Conservation (phyloP, 2,888 invertebrate species). For the Drosophila cognata region DNA sequence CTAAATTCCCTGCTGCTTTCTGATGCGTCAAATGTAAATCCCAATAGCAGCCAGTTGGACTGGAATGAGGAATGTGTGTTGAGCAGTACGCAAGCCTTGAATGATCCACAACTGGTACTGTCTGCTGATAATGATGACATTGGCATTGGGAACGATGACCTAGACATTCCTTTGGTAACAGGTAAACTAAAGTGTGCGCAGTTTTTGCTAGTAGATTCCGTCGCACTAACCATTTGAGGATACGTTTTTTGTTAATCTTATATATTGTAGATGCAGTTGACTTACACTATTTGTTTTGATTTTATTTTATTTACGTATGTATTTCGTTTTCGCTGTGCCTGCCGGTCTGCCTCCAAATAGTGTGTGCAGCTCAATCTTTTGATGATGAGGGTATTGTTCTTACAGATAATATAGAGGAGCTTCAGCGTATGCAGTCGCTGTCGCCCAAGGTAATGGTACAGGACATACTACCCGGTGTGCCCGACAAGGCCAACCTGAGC, state of each 20-base stretch:
- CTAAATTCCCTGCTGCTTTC: constrained; percentile 14
- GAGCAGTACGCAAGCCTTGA: constrained; percentile 45
- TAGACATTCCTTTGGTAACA: constrained; percentile 26
- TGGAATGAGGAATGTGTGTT: background rate
- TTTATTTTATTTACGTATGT: constrained; percentile 57
- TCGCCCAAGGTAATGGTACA: constrained; percentile 73
- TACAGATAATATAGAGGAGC: constrained; percentile 80
- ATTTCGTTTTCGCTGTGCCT: constrained; percentile 50
- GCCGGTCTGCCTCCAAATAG: constrained; percentile 34
- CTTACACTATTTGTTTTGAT: constrained; percentile 52
- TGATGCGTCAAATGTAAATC: background rate
- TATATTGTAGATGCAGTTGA: constrained; percentile 45
- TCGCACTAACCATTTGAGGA: constrained; percentile 19
- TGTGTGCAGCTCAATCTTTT: constrained; percentile 63
- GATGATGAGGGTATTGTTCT: constrained; percentile 84
- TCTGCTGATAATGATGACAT: constrained; percentile 8
- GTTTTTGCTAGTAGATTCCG: background rate
- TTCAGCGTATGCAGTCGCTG: constrained; percentile 72
- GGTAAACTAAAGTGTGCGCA: constrained; percentile 55
- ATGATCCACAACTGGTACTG: constrained; percentile 13
- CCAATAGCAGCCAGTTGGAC: constrained; percentile 22
- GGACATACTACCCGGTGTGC: constrained; percentile 74
- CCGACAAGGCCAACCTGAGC: constrained; percentile 69
- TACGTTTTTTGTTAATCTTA: constrained; percentile 69
- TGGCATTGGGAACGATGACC: constrained; percentile 57